These are phyloP conservation scores for Notechis scutatus DNA, from an alignment of 2,113 vertebrate species.

Conservation along the genomic window DNA sequence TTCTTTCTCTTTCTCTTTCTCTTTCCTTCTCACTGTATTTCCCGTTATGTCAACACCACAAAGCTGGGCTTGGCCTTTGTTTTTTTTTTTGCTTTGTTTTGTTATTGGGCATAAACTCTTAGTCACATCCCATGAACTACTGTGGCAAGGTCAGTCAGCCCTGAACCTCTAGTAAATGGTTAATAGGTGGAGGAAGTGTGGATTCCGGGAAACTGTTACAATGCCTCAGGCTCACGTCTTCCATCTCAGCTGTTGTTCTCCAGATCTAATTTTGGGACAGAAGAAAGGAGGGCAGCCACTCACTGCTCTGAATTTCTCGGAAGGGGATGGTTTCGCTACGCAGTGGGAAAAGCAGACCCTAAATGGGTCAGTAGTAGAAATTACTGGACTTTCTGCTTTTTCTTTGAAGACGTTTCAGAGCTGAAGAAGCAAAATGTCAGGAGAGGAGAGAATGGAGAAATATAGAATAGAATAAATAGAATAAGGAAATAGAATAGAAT, in stretches of 20 bases:
- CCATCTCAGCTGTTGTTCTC: not conserved
- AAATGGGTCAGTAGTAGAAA: not conserved
- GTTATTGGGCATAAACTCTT: not conserved
- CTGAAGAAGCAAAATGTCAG: no score
- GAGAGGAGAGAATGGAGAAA: no score
- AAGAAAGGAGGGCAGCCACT: not conserved
- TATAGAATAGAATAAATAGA: no score
- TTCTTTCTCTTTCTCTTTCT: not conserved
- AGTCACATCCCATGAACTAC: not conserved
- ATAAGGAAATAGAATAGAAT: no score
- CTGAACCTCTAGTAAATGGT: not conserved
- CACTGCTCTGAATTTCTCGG: not conserved
- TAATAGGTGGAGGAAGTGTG: not conserved
- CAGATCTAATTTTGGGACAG: not conserved
- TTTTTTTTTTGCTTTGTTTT: not conserved
- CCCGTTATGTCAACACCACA: not conserved
- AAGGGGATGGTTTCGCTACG: not conserved
- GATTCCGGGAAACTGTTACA: not conserved
- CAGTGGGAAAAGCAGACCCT: not conserved
- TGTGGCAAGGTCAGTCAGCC: not conserved
- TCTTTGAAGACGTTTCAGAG: no score
- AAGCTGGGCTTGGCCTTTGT: not conserved
- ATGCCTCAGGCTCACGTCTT: not conserved
- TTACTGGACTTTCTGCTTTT: not conserved
- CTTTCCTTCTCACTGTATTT: not conserved